Conservation (phyloP, 2,888 invertebrate species). For the Apamea sordens region DNA sequence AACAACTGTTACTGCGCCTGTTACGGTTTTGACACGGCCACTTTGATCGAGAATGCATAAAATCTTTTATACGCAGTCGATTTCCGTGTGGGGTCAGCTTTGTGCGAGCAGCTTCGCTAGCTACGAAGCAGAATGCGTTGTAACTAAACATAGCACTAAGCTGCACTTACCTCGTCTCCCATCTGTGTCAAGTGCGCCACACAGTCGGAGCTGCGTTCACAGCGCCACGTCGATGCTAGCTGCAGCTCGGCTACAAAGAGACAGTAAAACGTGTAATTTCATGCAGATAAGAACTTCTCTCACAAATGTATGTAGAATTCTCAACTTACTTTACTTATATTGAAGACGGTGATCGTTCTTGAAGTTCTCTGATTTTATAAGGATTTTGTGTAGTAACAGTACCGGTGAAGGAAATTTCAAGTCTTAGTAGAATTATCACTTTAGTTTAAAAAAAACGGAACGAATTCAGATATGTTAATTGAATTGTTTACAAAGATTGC, state of each 20-base stretch:
- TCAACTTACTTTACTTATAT: slow-evolving; percentile 41
- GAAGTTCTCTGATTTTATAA: slow-evolving; percentile 26
- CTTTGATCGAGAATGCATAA: slow-evolving; percentile 61
- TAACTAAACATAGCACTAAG: slow-evolving; percentile 65
- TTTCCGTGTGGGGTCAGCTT: slow-evolving; percentile 60
- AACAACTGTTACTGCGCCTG: slow-evolving; percentile 66
- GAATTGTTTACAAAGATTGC: background rate
- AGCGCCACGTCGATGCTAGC: slow-evolving; percentile 50
- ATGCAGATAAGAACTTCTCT: slow-evolving; percentile 55
- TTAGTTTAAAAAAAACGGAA: background rate
- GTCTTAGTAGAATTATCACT: background rate
- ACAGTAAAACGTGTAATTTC: slow-evolving; percentile 59
- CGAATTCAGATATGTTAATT: background rate
- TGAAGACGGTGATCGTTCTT: slow-evolving; percentile 30
- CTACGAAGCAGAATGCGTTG: slow-evolving; percentile 69
- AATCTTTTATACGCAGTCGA: slow-evolving; percentile 54
- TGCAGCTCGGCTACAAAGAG: slow-evolving; percentile 49
- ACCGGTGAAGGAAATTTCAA: slow-evolving; percentile 2
- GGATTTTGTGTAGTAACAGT: slow-evolving; percentile 26
- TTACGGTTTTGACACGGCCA: slow-evolving; percentile 55
- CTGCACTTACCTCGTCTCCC: slow-evolving; percentile 65
- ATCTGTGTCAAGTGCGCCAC: slow-evolving; percentile 68
- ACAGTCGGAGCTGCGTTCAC: slow-evolving; percentile 60
- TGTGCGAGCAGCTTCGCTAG: slow-evolving; percentile 46
- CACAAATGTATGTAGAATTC: slow-evolving; percentile 48